phyloP scores from a whole-genome alignment of 2,888 invertebrate genomes.

The Zaprionus bogoriensis region DNA sequence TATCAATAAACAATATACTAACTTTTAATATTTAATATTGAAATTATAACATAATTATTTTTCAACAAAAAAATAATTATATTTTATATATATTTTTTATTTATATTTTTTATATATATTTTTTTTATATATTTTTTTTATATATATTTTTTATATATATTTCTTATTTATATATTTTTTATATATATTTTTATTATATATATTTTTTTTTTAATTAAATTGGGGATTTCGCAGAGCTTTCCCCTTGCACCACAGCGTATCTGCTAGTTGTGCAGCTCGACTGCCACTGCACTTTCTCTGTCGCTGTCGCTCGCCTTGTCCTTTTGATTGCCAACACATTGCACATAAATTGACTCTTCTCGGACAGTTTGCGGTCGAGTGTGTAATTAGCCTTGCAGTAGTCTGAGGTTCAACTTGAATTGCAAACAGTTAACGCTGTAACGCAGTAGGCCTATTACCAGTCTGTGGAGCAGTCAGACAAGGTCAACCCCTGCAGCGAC shows the following conservation, averaged over 20 bases:
- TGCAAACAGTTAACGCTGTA: conserved; percentile 10
- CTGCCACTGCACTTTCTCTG: neutral
- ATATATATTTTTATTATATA: too few relatives aligned
- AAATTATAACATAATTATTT: too few relatives aligned
- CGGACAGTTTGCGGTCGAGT: conserved; percentile 28
- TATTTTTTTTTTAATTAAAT: too few relatives aligned
- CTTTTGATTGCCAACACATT: conserved; percentile 26
- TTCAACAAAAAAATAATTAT: too few relatives aligned
- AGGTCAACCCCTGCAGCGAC: conserved; percentile 40
- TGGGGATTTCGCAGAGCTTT: too few relatives aligned
- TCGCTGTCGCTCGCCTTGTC: neutral
- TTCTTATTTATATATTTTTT: too few relatives aligned
- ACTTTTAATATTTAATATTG: too few relatives aligned
- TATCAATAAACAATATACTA: too few relatives aligned
- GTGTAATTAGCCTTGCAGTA: conserved; percentile 35
- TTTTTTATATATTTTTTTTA: neutral
- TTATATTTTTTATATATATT: too few relatives aligned
- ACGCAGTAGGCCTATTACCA: neutral
- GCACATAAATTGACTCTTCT: conserved; percentile 26
- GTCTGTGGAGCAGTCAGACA: conserved; percentile 11
- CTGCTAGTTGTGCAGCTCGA: neutral
- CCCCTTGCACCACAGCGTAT: conserved; percentile 1
- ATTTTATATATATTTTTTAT: too few relatives aligned
- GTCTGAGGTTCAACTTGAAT: conserved; percentile 25
- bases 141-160: too few relatives aligned